A percentile compares a stretch with the other conserved stretches of the same genome.
phyloP scores from a whole-genome alignment of 30 jellyfish, hydroid and myxozoan species.

The Nemopilema nomurai region DNA sequence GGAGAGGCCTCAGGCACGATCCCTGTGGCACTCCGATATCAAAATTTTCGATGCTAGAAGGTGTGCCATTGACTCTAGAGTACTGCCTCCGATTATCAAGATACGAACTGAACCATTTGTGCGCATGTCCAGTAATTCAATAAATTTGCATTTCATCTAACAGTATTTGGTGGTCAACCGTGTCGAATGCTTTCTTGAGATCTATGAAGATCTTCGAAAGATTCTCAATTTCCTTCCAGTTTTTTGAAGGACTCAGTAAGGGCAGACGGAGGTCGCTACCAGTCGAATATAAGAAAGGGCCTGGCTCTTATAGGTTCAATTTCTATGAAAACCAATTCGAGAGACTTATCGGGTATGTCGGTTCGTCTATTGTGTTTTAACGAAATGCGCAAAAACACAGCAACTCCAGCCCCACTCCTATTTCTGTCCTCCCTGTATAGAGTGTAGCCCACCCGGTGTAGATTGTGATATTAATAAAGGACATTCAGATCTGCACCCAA shows the following conservation, averaged over 20 bases:
- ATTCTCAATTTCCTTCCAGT: no score
- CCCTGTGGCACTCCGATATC: no score
- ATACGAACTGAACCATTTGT: no score
- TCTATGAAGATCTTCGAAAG: not conserved
- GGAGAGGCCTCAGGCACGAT: no score
- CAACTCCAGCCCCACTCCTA: slow-evolving; percentile 25
- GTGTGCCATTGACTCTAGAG: no score
- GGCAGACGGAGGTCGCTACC: slow-evolving; percentile 11
- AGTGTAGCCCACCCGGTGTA: no score
- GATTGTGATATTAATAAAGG: slow-evolving; percentile 12
- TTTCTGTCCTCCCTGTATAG: no score
- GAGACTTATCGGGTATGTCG: slow-evolving; percentile 7
- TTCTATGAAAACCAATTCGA: not conserved
- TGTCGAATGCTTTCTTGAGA: no score
- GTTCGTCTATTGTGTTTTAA: slow-evolving; percentile 6
- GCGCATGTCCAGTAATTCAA: no score
- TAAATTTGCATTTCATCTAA: not conserved
- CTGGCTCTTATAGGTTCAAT: slow-evolving; percentile 9
- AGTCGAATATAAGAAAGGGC: not conserved
- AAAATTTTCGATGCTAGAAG: no score
- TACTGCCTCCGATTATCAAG: no score
- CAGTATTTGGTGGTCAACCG: no score
- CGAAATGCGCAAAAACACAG: not conserved
- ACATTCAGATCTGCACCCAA: slow-evolving; percentile 10
- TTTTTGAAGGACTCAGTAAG: not conserved